Percentiles rank a stretch among this genome's conserved stretches.
Conservation (phyloP, 2,888 invertebrate genomes). For the Sclerodermus sp. region DNA sequence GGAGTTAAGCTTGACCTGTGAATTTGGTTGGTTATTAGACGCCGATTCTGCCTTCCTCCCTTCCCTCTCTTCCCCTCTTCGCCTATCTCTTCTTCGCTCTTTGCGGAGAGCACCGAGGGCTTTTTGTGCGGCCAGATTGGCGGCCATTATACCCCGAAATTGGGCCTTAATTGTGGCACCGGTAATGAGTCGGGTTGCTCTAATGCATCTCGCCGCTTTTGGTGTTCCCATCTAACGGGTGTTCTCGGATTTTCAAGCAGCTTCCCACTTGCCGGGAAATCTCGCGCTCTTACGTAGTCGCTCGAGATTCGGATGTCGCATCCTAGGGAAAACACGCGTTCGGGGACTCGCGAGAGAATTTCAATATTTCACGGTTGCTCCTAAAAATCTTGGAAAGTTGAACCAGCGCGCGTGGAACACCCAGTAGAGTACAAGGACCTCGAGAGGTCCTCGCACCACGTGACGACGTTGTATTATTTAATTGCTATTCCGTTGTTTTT, state of each 20-base stretch:
- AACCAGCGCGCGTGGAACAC: conserved; percentile 20
- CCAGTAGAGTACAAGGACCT: conserved; percentile 30
- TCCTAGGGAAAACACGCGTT: too few species aligned
- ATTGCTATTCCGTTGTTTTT: conserved; percentile 50
- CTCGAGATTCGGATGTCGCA: too few species aligned
- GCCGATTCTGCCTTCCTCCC: conserved; percentile 25
- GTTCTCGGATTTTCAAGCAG: too few species aligned
- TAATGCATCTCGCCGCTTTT: conserved; percentile 44
- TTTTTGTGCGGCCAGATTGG: conserved; percentile 51
- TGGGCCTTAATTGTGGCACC: conserved; percentile 54
- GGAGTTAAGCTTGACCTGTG: conserved; percentile 27
- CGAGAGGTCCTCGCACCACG: conserved; percentile 31
- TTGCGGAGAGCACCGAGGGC: conserved; percentile 15
- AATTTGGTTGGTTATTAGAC: conserved; percentile 47
- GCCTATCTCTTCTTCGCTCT: neutral
- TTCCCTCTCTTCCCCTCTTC: conserved; percentile 19
- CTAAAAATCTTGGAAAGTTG: too few species aligned
- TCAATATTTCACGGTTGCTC: too few species aligned
- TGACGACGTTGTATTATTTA: conserved; percentile 53
- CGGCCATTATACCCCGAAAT: conserved; percentile 52
- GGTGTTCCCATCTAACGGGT: conserved; percentile 40
- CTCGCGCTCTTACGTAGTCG: too few species aligned
- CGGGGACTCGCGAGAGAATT: too few species aligned
- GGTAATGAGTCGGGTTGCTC: conserved; percentile 52
- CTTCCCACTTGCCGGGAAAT: too few species aligned